These are phyloP conservation scores for Lasioglossum villosulum DNA, from an alignment of 2,888 invertebrate species.

Conservation along the genomic window DNA sequence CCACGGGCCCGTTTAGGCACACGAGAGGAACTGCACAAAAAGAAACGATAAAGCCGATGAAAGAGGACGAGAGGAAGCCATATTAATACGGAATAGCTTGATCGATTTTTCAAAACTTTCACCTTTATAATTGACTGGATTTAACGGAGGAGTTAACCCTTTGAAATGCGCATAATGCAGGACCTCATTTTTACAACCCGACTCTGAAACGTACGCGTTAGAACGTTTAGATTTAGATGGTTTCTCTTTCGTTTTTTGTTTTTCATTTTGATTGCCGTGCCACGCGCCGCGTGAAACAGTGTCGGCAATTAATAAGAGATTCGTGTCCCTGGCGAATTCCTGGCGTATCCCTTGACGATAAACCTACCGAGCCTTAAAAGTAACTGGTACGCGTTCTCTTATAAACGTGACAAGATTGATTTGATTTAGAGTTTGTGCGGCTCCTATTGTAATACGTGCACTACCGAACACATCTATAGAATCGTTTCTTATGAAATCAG, in stretches of 20 bases:
- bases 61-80: background rate
- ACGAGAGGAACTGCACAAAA: background rate
- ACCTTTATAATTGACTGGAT: background rate
- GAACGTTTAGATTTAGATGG: no score
- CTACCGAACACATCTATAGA: no score
- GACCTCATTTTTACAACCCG: constrained; percentile 5
- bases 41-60: background rate
- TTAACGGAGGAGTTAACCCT: background rate
- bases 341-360: no score
- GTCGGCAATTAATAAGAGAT: background rate
- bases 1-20: background rate
- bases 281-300: no score
- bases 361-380: no score
- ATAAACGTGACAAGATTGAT: no score
- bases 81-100: constrained; percentile 13
- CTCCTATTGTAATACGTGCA: no score
- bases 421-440: no score
- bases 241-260: background rate
- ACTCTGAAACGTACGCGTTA: no score
- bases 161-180: constrained; percentile 14
- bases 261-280: background rate
- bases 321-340: no score
- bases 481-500: no score
- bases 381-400: no score
- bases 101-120: constrained; percentile 28